Evolutionary conservation across 2,888 invertebrate species (phyloP), one percentile per base, ranked within the genome.

Genomic region (Drosophila atripex): DNA sequence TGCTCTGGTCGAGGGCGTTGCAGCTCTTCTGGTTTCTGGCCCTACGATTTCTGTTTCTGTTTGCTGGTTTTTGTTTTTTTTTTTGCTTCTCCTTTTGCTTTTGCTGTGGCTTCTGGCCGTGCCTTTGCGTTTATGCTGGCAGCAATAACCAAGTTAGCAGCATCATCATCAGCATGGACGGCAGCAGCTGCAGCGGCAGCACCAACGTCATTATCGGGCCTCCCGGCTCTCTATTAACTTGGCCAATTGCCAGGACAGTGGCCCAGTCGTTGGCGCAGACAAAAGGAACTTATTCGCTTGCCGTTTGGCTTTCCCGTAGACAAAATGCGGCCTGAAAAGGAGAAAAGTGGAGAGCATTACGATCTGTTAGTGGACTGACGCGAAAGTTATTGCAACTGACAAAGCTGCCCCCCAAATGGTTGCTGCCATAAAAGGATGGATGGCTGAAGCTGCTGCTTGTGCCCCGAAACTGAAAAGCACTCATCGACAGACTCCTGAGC

Each of bases 71-170:
- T 23, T 23, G 35, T 39, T 25, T 25, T 32, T 35, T 50, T n/a
- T 9, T 28, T 18, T 21, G 38, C 11, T 32, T 16, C 16, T 12
- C 32, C 43, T 49, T 38, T 58, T 64, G 57, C 39, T 51, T 69
- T 43, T 58, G 18, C 18, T 55, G 9, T n/a, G 39, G 14, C 9
- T 32, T 50, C 21, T 55, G 23, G 14, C 14, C 16, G n/a, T 38
- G 50, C 25, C 49, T 41, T 57, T 75, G 43, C 65, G 47, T 61
- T 21, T 86, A 61, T 76, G 78, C 80, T 73, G 80, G 76, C 66
- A 85, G 78, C 79, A 84, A 82, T 84, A 84, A 84, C 76, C 86
- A 84, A 84, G 86, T 84, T 79, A 79, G 85, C 82, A 79, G 74
- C 84, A 68, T 83, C 83, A 79, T 84, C 85, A 82, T 85, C 73